phyloP scores from a whole-genome alignment of 1,140 invertebrate genomes.

The Drosophila sturtevanti region DNA sequence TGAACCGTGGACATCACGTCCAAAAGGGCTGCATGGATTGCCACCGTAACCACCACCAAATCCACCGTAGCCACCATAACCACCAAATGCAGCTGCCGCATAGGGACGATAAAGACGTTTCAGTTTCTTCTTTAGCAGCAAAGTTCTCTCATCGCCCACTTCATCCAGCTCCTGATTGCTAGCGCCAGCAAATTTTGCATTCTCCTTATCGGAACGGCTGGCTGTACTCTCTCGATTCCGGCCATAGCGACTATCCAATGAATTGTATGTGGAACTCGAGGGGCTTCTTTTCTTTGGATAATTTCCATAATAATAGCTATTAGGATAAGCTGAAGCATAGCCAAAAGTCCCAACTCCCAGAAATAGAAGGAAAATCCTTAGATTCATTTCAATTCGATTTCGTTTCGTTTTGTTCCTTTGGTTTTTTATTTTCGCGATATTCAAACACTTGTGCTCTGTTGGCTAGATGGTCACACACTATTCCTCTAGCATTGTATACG shows the following conservation, averaged over 20 bases:
- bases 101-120: constrained; percentile 48
- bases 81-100: constrained; percentile 31
- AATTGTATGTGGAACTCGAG: constrained; percentile 13
- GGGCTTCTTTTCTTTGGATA: constrained; percentile 31
- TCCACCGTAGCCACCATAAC: constrained; percentile 32
- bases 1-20: constrained; percentile 54
- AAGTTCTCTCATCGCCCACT: constrained; percentile 45
- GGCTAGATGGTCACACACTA: constrained; percentile 55
- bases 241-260: constrained; percentile 37
- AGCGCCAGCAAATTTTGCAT: constrained; percentile 74
- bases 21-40: constrained; percentile 61
- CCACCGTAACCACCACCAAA: constrained; percentile 21
- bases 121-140: constrained; percentile 65
- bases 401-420: not conserved
- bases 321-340: constrained; percentile 46
- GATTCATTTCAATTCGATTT: constrained; percentile 19
- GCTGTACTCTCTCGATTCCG: constrained; percentile 30
- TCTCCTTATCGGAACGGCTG: constrained; percentile 64
- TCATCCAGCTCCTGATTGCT: constrained; percentile 73
- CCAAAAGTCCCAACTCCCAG: constrained; percentile 48
- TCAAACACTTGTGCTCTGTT: constrained; percentile 39
- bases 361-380: constrained; percentile 50
- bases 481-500: constrained; percentile 43
- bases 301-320: constrained; percentile 37
- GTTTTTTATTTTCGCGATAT: not conserved